Percentiles rank a stretch among this genome's conserved stretches.
phyloP scores from a whole-genome alignment of 2,113 vertebrate genomes.

The Brienomyrus longianalis region DNA sequence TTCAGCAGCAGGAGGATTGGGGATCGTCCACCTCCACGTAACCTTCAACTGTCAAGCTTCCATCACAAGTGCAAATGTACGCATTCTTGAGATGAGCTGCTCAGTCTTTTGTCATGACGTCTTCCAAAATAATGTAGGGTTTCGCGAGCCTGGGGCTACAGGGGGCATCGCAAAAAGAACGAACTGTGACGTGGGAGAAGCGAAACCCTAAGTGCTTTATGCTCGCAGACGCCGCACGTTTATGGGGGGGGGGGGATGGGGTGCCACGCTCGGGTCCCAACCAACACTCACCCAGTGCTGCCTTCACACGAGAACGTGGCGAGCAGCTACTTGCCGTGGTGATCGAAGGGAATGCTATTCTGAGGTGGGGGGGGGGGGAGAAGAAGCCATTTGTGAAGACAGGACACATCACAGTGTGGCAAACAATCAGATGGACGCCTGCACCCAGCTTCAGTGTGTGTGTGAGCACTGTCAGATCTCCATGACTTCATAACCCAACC shows the following conservation, averaged over 20 bases:
- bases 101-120: not conserved
- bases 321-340: constrained; percentile 93
- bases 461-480: not conserved
- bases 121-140: not conserved
- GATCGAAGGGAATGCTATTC: constrained; percentile 98
- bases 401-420: constrained; percentile 35
- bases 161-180: not conserved
- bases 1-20: not conserved
- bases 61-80: not conserved
- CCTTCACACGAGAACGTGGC: constrained; percentile 76
- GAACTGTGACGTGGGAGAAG: not conserved
- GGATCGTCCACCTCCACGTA: not conserved
- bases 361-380: constrained; percentile 75
- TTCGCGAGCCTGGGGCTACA: not conserved
- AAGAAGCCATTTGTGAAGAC: constrained; percentile 64
- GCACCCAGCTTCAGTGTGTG: not conserved
- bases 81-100: not conserved
- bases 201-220: not conserved
- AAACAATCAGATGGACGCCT: not conserved
- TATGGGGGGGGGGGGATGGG: not conserved
- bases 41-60: not conserved
- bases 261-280: not conserved
- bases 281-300: constrained; percentile 78
- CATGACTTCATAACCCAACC: constrained; percentile 29
- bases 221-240: not conserved